These are phyloP conservation scores for Dasypus novemcinctus DNA, from an alignment of 2,113 vertebrate genomes.

Conservation along the genomic window DNA sequence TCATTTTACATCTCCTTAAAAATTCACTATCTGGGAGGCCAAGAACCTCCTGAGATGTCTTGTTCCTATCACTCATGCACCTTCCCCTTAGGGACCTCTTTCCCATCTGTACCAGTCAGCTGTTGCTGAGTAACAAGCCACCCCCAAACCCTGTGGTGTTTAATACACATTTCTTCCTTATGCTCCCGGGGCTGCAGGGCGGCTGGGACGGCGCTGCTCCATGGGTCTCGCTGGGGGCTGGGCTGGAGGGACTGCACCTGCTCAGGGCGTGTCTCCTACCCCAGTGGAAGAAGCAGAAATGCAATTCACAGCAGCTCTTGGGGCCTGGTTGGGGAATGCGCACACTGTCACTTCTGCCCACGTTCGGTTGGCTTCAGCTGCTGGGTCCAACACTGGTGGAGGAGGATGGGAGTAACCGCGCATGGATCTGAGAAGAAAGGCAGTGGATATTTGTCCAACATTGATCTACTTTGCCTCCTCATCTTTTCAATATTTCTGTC, in stretches of 20 bases:
- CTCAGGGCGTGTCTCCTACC: too few species aligned
- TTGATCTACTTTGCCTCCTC: too few species aligned
- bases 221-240: background rate
- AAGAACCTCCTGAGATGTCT: background rate
- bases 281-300: background rate
- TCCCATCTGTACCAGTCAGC: too few species aligned
- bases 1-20: background rate
- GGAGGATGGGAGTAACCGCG: fast-evolving
- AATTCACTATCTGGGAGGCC: background rate
- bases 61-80: background rate
- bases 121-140: background rate
- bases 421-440: too few species aligned
- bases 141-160: background rate
- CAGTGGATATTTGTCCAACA: too few species aligned
- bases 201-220: background rate
- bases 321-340: background rate
- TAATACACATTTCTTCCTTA: background rate
- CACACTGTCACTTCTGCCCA: background rate
- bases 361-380: too few species aligned
- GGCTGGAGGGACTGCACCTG: background rate
- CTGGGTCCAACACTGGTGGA: too few species aligned
- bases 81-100: background rate
- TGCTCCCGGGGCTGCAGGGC: background rate
- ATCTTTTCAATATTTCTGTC: background rate
- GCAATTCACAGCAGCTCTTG: background rate